These are phyloP conservation scores for Hippolais icterina DNA, from an alignment of 2,113 vertebrate genomes.

Conservation along the genomic window DNA sequence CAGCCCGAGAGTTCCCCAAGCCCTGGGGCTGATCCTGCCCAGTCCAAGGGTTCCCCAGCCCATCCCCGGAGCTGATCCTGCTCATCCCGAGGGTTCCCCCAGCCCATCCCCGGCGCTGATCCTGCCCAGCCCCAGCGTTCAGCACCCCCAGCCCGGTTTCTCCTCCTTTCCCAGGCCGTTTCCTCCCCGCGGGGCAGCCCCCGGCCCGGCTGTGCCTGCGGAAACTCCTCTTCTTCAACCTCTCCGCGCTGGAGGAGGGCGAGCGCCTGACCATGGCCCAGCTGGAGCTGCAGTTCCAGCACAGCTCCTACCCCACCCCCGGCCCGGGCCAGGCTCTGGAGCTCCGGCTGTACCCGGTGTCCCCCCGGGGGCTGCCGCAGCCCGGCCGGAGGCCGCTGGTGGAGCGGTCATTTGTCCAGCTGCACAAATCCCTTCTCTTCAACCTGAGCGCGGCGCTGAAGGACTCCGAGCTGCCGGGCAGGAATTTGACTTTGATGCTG, in stretches of 20 bases:
- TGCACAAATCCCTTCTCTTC: constrained; percentile 71
- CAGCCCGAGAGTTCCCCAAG: not conserved
- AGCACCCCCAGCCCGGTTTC: not conserved
- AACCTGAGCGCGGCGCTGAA: constrained; percentile 75
- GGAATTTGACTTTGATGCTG: constrained; percentile 76
- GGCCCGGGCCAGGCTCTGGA: constrained; percentile 46
- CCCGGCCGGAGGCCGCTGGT: constrained; percentile 70
- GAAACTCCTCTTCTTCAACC: constrained; percentile 86
- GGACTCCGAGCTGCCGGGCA: not conserved
- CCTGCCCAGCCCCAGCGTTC: not conserved
- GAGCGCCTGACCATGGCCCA: constrained; percentile 83
- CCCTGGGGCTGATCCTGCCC: not conserved
- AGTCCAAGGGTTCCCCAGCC: not conserved
- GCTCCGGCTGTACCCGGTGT: constrained; percentile 73
- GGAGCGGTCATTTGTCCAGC: constrained; percentile 71
- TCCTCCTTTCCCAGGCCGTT: constrained; percentile 44
- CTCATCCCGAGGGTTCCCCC: not conserved
- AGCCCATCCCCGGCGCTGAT: not conserved
- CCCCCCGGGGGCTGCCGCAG: constrained; percentile 37
- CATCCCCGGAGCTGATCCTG: not conserved
- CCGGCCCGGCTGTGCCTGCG: constrained; percentile 70
- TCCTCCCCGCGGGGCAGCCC: constrained; percentile 18
- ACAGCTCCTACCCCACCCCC: constrained; percentile 33
- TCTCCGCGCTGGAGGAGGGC: constrained; percentile 81
- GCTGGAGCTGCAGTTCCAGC: constrained; percentile 82